These are phyloP conservation scores for Rhinichthys osculus DNA, from an alignment of 2,797 vertebrate genomes.

Conservation along the genomic window DNA sequence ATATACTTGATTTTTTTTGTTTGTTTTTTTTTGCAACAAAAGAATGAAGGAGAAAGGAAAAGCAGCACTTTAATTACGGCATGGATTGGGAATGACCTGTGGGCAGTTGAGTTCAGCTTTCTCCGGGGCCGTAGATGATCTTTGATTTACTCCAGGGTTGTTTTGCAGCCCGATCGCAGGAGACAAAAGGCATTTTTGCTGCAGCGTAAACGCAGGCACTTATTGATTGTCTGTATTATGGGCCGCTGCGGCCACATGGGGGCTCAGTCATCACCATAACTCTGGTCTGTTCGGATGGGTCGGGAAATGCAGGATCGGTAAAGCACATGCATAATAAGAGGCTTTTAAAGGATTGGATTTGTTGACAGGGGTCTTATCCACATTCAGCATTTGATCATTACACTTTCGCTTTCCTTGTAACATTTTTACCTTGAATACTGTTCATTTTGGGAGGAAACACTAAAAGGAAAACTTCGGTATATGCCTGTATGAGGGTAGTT, in stretches of 20 bases:
- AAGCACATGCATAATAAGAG: conserved; percentile 33
- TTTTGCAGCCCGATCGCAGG: neutral
- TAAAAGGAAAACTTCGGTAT: neutral
- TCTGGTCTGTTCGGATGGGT: conserved; percentile 32
- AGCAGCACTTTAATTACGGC: conserved; percentile 26
- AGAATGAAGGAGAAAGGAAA: neutral
- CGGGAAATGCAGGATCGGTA: conserved; percentile 29
- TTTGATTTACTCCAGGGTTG: conserved; percentile 45
- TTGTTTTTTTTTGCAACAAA: neutral
- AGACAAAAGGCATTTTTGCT: conserved; percentile 48
- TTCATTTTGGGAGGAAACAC: neutral
- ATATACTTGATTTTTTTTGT: neutral
- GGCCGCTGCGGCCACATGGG: conserved; percentile 41
- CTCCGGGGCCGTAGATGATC: conserved; percentile 11
- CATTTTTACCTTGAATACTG: neutral
- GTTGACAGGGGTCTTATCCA: conserved; percentile 27
- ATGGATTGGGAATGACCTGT: conserved; percentile 35
- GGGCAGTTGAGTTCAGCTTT: conserved; percentile 1
- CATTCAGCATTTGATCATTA: conserved; percentile 7
- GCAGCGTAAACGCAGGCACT: conserved; percentile 25
- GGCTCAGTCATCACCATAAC: conserved; percentile 54
- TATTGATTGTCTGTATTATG: conserved; percentile 58
- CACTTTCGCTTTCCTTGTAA: neutral
- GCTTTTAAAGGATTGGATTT: conserved; percentile 53
- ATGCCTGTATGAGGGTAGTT: neutral